phyloP scores from a whole-genome alignment of 2,888 invertebrate species.

The Lissocephala sabroskyi region DNA sequence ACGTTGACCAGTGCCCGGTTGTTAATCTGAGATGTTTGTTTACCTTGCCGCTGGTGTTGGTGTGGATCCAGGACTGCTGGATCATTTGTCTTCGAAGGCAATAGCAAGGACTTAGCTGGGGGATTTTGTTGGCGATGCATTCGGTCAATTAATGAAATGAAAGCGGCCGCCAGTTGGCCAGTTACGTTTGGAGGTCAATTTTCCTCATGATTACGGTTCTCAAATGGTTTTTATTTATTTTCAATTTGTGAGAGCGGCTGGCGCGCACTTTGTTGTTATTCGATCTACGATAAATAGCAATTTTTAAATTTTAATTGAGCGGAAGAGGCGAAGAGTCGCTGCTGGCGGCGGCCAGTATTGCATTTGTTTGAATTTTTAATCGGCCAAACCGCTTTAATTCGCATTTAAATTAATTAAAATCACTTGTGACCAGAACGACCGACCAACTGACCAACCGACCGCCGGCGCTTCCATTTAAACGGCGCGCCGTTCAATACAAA shows the following conservation, averaged over 20 bases:
- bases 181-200: neutral
- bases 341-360: too few species aligned
- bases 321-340: too few species aligned
- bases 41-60: conserved; percentile 19
- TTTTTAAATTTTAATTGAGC: neutral
- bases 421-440: conserved; percentile 43
- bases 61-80: conserved; percentile 18
- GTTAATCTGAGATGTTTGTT: conserved; percentile 67
- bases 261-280: neutral
- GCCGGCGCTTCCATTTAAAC: conserved; percentile 41
- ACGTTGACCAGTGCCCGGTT: conserved; percentile 47
- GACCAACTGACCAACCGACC: conserved; percentile 28
- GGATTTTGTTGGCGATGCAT: conserved; percentile 36
- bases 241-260: neutral
- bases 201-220: too few species aligned
- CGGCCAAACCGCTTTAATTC: conserved; percentile 57
- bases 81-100: conserved; percentile 65
- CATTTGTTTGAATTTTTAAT: conserved; percentile 54
- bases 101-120: conserved; percentile 64
- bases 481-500: conserved; percentile 14
- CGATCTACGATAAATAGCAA: conserved; percentile 11
- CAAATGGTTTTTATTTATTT: conserved; percentile 10
- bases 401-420: conserved; percentile 64
- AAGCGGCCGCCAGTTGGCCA: neutral
- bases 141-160: conserved; percentile 2